phyloP scores from a whole-genome alignment of 2,888 invertebrate species.

The Cloeon dipterum region DNA sequence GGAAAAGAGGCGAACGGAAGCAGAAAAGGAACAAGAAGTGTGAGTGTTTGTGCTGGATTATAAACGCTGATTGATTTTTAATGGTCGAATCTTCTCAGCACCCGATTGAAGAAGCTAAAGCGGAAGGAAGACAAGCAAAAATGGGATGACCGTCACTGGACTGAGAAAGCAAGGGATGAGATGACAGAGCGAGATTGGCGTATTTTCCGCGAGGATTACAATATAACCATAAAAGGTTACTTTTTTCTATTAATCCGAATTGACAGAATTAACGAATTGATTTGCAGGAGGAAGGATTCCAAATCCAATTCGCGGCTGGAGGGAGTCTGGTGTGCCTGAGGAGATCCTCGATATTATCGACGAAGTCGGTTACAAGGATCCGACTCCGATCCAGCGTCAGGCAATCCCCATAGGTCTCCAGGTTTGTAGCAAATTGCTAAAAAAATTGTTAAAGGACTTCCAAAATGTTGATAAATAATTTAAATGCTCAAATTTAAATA shows the following conservation, averaged over 20 bases:
- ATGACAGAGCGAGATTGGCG: slow-evolving; percentile 99
- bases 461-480: too few species aligned
- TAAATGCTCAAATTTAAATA: too few species aligned
- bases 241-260: too few species aligned
- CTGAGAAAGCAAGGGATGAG: slow-evolving; percentile 75
- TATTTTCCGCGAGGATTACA: slow-evolving; percentile 98
- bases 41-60: slow-evolving; percentile 10
- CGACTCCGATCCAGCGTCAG: slow-evolving; percentile 97
- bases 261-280: slow-evolving; percentile 7
- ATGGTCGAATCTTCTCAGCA: slow-evolving; percentile 13
- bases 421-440: slow-evolving; percentile 9
- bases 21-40: slow-evolving; percentile 92
- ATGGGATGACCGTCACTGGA: slow-evolving; percentile 99
- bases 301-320: slow-evolving; percentile 88
- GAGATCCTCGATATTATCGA: slow-evolving; percentile 87
- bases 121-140: slow-evolving; percentile 93
- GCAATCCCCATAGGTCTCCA: slow-evolving; percentile 87
- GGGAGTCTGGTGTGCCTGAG: slow-evolving; percentile 70
- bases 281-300: slow-evolving; percentile 71
- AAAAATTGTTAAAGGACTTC: too few species aligned
- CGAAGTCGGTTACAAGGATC: slow-evolving; percentile 88
- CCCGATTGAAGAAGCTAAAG: slow-evolving; percentile 75
- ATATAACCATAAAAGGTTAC: slow-evolving; percentile 82
- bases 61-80: background rate
- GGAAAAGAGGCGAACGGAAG: slow-evolving; percentile 84